Evolutionary conservation across 2,888 invertebrate species (phyloP), one percentile per base, ranked within the genome.

Genomic region (Epinotia bilunana): DNA sequence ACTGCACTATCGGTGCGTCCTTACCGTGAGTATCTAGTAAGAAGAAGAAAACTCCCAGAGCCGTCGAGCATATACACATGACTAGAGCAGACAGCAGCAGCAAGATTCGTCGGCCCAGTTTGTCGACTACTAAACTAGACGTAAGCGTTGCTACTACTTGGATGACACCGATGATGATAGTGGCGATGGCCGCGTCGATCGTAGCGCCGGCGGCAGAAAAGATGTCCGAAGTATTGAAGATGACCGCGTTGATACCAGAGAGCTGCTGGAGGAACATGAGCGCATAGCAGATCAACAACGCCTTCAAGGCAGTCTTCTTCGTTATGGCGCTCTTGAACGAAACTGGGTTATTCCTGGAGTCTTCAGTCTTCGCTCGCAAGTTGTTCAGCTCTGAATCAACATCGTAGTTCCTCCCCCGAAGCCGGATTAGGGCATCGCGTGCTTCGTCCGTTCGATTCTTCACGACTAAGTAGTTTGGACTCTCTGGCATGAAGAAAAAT

Each of bases 201-300:
- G 89, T 78, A 1, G 95, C 95, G 5, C 95, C 95, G 13, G 97
- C 96, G 53, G 94, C 95, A 69, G 89, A 83, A 88, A 98, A 98
- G 77, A 99, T 98, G 2, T 94, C 87, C 0, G 95, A 95, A 0
- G 96, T 95, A 83, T 97, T 98, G 88, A 98, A 97, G 78, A 98
- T 96, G 7, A 98, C 96, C 0, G 97, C 97, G 83, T 98, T 98
- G 69, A 97, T 96, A 57, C 98, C 98, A 77, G 97, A 96, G 73
- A 98, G 92, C 87, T 98, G 98, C 86, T 99, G 99, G 91, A 98
- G 97, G 82, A 98, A 92, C 98, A 98, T 98, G 9, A 98, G 94
- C 3, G 96, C 96, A 84, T 97, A 96, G 78, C 96, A 96, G 76
- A 98, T 97, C 16, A 96, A 75, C 3, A 97, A 89, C 0, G 96